Base-by-base conservation (phyloP, 1,140 invertebrate genomes). In the Rhysida immarginata region DNA sequence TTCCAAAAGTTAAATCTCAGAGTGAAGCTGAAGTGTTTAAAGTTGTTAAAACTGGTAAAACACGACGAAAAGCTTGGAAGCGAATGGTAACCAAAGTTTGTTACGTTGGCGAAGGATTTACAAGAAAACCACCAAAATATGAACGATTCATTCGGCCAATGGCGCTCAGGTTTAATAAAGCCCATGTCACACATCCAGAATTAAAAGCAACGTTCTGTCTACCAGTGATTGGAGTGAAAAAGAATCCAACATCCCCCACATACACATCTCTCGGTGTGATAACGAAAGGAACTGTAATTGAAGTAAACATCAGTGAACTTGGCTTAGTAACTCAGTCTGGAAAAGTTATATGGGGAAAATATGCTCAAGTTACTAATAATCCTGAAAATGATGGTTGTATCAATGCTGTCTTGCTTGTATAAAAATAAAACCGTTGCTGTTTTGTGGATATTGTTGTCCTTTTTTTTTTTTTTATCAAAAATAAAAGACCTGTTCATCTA, bases 291-390 rank as follows among this genome's bases (percentile, higher is more conserved):
- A 96, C 93, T 2, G 81, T 97, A 0, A 86, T 97, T 59, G 93
- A 97, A 80, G 86, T 99, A 0, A 99, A 99, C 70, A 93, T 99
- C 61, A 96, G 91, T 50, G 96, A 99, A 74, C 76, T 99, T 46
- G 96, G 96, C 76, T 76, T 99, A 45, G 96, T 99, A 0, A 99
- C 96, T 11, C 93, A 97, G 71, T 86, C 87, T 29, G 96, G 96
- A 55, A 99, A 99, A 83, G 93, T 99, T 58, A 90, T 99, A 1
- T 99, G 96, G 96, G 96, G 95, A 60, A 99, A 99, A 79, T 99
- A 96, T 75, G 96, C 96, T 0, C 96, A 99, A 72, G 94, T 99
- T 16, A 97, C 95, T 0, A 99, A 99, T 70, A 94, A 98, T 75
- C 96, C 96, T 5, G 96, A 99, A 72, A 99, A 99, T 76, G 96